Base-by-base conservation (phyloP, 2,888 invertebrate species). In the Scelioninae gen. 2 region DNA sequence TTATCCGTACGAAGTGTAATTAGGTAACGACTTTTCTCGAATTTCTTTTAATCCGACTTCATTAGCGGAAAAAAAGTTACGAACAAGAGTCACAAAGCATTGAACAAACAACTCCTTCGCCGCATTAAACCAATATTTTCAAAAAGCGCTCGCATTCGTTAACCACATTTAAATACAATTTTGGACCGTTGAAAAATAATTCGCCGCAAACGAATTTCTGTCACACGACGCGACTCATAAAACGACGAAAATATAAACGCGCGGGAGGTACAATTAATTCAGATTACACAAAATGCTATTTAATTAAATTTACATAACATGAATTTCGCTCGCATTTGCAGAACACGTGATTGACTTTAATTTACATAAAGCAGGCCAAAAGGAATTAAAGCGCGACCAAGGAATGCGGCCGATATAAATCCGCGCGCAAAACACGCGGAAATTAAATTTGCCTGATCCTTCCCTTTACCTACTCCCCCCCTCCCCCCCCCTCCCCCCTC, bases 271-370 rank as follows among this genome's bases (percentile, higher is more conserved):
- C 46, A 65, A 65, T 65, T 65, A 65, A 55, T 65, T 65, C 57
- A 46, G 65, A 65, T 57, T 65, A 57, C 65, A 46, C 39, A 57
- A 65, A 65, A 65, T 57, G 52, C 65, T 65, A 48, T 57, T 65
- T 65, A 65, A 65, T 65, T 65, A 57, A 65, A 65, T 65, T 55
- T 65, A 65, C 64, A 65, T 65, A 55, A 46, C 64, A 55, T 55
- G 55, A 35, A 55, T 55, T 64, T 64, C 35, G 16, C 22, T 35
- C 45, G 41, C 63, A 53, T 64, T 55, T 53, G 46, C 28, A 28
- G 31, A 55, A 65, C 55, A 55, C 39, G 53, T 53, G 55, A 65
- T 65, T 65, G 55, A 55, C 55, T 65, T 39, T 22, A 37, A 65
- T 65, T 65, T 65, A 46, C 64, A 67, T 57, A 48, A 52, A 57